Evolutionary conservation across 2,113 vertebrate genomes (phyloP).

Genomic region (Oncorhynchus masou): DNA sequence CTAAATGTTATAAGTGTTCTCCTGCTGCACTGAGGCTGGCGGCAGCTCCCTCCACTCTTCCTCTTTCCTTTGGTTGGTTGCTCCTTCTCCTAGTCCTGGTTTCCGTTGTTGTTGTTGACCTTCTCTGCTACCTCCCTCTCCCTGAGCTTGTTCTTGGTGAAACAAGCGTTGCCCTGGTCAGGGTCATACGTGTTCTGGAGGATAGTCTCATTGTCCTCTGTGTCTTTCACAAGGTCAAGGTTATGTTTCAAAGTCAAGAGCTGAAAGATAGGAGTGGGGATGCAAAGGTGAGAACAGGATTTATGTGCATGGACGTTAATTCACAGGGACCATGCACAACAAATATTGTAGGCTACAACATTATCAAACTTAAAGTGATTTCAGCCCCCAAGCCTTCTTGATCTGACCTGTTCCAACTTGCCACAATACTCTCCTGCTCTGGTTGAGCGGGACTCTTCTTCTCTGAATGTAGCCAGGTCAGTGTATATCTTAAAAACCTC

Average conservation of each 20-base stretch:
- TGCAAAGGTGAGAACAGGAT: neutral
- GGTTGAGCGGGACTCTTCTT: slow-evolving; percentile 63
- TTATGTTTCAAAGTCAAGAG: slow-evolving; percentile 79
- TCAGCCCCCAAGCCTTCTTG: neutral
- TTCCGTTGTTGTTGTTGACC: slow-evolving; percentile 64
- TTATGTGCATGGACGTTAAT: neutral
- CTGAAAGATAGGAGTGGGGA: slow-evolving; percentile 63
- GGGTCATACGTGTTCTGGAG: slow-evolving; percentile 72
- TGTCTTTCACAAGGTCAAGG: slow-evolving; percentile 77
- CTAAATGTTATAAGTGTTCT: slow-evolving; percentile 43
- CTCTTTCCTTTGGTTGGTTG: slow-evolving; percentile 59
- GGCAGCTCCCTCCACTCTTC: slow-evolving; percentile 73
- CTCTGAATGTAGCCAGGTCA: slow-evolving; percentile 55
- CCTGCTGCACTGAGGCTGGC: slow-evolving; percentile 48
- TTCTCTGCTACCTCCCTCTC: slow-evolving; percentile 71
- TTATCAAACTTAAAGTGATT: neutral
- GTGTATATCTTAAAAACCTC: slow-evolving; percentile 82
- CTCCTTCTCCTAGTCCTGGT: slow-evolving; percentile 59
- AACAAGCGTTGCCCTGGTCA: slow-evolving; percentile 75
- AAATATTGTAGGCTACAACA: too few species aligned
- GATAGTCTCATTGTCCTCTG: slow-evolving; percentile 74
- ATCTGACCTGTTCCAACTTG: slow-evolving; percentile 47
- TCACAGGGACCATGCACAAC: neutral
- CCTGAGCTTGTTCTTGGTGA: slow-evolving; percentile 78
- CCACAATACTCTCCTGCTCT: slow-evolving; percentile 76